Conservation (phyloP, 2,113 vertebrate species). For the Cranoglanis bouderius region DNA sequence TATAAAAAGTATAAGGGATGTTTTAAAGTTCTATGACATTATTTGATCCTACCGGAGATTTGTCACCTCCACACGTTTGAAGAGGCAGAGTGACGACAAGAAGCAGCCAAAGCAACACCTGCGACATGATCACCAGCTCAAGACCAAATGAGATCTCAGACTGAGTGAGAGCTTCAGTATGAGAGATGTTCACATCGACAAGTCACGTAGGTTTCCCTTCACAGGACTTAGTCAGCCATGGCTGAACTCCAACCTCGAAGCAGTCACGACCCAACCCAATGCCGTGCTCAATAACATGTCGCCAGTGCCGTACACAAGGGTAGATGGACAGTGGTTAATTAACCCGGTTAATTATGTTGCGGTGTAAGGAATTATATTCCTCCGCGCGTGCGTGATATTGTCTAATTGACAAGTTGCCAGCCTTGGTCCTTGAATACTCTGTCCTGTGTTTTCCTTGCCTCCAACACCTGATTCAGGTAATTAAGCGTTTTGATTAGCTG, state of each 20-base stretch:
- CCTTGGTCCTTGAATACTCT: not conserved
- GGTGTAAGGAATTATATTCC: not conserved
- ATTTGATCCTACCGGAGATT: not conserved
- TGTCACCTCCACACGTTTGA: not conserved
- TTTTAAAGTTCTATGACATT: too few species aligned
- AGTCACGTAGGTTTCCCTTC: not conserved
- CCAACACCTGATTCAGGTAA: not conserved
- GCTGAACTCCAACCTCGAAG: not conserved
- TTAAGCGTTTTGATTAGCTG: not conserved
- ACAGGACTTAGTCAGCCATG: not conserved
- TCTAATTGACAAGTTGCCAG: not conserved
- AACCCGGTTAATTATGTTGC: not conserved
- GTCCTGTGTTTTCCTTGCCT: not conserved
- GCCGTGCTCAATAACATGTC: not conserved
- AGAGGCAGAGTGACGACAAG: not conserved
- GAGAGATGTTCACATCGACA: not conserved
- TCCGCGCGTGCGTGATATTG: not conserved
- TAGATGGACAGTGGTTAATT: not conserved
- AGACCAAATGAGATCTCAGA: not conserved
- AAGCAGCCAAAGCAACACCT: not conserved
- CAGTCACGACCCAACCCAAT: not conserved
- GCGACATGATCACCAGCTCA: not conserved
- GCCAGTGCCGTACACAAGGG: not conserved
- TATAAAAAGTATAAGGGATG: too few species aligned
- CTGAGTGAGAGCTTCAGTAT: not conserved